Evolutionary conservation across 1,140 invertebrate genomes (phyloP), one percentile per base, ranked within the genome.

Genomic region (Lepidurus couesii): DNA sequence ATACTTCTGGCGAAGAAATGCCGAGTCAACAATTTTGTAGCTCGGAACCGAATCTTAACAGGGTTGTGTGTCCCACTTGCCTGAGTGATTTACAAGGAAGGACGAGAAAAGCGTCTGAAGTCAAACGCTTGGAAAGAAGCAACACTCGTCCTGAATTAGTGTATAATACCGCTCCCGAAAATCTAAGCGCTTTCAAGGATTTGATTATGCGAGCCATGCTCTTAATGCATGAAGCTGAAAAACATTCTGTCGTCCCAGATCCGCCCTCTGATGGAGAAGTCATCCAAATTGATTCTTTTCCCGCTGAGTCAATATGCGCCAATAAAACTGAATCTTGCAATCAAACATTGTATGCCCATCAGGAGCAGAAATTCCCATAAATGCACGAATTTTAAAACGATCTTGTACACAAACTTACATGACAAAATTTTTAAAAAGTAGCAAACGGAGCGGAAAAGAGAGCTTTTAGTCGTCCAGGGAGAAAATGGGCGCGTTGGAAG

Each of bases 151-250:
- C 77, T 8, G 77, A 74, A 74, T 74, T 73, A 26, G 21, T 73
- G 10, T 26, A 74, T 65, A 21, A 74, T 65, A 21, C 10, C 42
- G 0, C 11, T 16, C 42, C 42, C 13, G 43, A 75, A 13, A 21
- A 75, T 75, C 74, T 75, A 75, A 21, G 42, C 26, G 74, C 43
- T 75, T 42, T 75, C 24, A 6, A 44, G n/a, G 16, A 75, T 24
- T 45, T 79, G 9, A 43, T 79, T 24, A 44, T 79, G 78, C 44
- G 75, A 47, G 78, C 78, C 44, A 75, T 79, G 43, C 26, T 75
- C 9, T 42, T 79, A 42, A 16, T 75, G 42, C 9, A 79, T 11
- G 78, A 79, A 44, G 78, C 78, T 24, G 73, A 79, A 75, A 26
- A 34, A 34, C 42, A 45, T 13, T 65, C 6, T 16, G 13, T 21